phyloP scores from a whole-genome alignment of 2,888 invertebrate genomes.

The Eristalis intricaria region DNA sequence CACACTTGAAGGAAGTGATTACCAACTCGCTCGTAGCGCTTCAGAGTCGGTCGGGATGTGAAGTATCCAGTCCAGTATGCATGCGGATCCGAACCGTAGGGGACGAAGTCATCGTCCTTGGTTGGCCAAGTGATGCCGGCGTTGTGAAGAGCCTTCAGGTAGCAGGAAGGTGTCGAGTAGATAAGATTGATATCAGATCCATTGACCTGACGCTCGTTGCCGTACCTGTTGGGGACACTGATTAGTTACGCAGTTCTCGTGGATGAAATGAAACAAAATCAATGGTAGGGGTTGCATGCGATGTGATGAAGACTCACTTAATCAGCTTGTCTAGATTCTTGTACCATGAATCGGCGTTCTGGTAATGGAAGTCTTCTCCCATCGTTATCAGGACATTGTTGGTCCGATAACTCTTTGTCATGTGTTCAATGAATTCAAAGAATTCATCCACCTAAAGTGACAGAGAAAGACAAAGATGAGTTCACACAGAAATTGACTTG shows the following conservation, averaged over 20 bases:
- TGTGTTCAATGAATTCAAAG: constrained; percentile 82
- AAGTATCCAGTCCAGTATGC: constrained; percentile 97
- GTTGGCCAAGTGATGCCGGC: constrained; percentile 86
- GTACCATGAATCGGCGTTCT: constrained; percentile 89
- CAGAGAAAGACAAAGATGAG: constrained; percentile 10
- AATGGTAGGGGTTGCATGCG: constrained; percentile 46
- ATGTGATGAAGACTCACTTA: constrained; percentile 83
- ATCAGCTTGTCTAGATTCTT: constrained; percentile 95
- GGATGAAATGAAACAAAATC: neutral
- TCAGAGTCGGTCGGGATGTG: constrained; percentile 90
- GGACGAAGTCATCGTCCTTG: constrained; percentile 94
- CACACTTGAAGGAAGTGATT: constrained; percentile 89
- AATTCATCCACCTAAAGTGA: constrained; percentile 83
- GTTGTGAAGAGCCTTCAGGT: constrained; percentile 89
- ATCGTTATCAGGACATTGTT: constrained; percentile 93
- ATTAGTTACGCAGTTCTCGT: neutral
- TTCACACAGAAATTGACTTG: neutral
- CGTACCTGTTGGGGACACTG: constrained; percentile 74
- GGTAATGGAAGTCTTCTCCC: constrained; percentile 96
- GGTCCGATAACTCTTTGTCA: constrained; percentile 84
- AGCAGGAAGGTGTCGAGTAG: constrained; percentile 94
- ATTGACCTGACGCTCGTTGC: constrained; percentile 79
- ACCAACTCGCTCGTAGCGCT: constrained; percentile 88
- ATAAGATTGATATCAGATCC: constrained; percentile 88
- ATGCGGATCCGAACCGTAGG: constrained; percentile 92